Base-by-base conservation (phyloP, 2,797 vertebrate genomes). In the Mormyrus hasselquistii region DNA sequence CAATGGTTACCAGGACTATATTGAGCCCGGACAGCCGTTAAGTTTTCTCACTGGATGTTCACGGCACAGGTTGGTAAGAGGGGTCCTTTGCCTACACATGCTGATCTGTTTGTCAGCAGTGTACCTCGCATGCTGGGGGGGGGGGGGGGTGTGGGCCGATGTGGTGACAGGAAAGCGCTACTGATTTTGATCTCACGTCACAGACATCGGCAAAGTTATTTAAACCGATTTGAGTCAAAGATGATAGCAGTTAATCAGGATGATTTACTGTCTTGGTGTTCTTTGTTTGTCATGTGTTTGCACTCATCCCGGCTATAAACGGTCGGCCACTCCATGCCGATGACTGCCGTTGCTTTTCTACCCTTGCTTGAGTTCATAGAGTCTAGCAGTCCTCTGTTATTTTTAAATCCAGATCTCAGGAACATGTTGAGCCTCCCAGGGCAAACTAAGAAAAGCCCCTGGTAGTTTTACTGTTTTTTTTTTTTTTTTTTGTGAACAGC, bases 61-160 rank as follows among this genome's bases (percentile, higher is more conserved):
- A 49, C 53, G 8, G 14, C 88, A 29, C 69, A 57, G 79, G 55
- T 53, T 50, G 79, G 88, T 88, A 88, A 84, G 9, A 49, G 44
- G 3, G 79, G 44, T 9, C 19, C 47, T 84, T 84, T 10, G 47
- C 79, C n/a, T 22, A 25, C 69, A 38, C 29, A 76, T 19, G 19
- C 49, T 50, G 3, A 38, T 19, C 29, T 55, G 22, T 38, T 55
- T 86, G 50, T 86, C 85, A 53, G 47, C 29, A 25, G 12, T 12
- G 50, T 29, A 29, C 50, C 49, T 10, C 19, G n/a, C n/a, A 22
- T 84, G 19, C 44, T 22, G 38, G 4, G 34, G 44, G 41, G 34
- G 16, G 16, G 41, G 34, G 29, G 34, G 0, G 55, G 6, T 0
- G 16, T 7, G 16, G 79, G 41, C 6, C 34, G 49, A 50, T 7